These are phyloP conservation scores for Therioaphis trifolii DNA, from an alignment of 2,888 invertebrate species.

Conservation along the genomic window DNA sequence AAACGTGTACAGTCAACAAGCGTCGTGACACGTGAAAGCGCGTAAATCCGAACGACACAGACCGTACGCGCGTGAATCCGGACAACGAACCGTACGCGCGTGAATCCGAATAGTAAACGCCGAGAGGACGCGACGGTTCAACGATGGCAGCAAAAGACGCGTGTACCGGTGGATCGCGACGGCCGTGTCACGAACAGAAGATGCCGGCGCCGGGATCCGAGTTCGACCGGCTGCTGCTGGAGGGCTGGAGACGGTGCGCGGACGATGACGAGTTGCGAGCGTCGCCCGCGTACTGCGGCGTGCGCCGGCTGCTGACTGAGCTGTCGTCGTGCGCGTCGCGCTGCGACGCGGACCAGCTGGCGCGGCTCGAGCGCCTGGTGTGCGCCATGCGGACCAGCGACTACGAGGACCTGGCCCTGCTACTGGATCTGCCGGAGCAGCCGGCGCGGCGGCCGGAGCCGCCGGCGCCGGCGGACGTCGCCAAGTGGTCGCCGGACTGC, in stretches of 20 bases:
- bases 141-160: no score
- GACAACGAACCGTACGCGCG: no score
- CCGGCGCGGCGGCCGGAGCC: no score
- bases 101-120: no score
- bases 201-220: neutral
- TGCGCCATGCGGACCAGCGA: neutral
- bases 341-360: neutral
- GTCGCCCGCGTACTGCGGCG: neutral
- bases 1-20: no score
- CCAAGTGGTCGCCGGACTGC: neutral
- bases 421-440: neutral
- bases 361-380: neutral
- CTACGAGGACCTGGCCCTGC: neutral
- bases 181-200: no score
- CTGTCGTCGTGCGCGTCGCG: neutral
- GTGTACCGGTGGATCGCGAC: no score
- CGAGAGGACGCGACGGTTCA: no score
- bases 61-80: no score
- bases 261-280: neutral
- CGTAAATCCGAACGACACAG: no score
- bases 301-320: neutral
- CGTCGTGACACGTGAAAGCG: no score
- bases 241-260: constrained; percentile 19
- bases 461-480: no score
- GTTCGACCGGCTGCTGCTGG: constrained; percentile 13